Evolutionary conservation across 2,888 invertebrate genomes (phyloP).

Genomic region (Monoplex corrugatus): DNA sequence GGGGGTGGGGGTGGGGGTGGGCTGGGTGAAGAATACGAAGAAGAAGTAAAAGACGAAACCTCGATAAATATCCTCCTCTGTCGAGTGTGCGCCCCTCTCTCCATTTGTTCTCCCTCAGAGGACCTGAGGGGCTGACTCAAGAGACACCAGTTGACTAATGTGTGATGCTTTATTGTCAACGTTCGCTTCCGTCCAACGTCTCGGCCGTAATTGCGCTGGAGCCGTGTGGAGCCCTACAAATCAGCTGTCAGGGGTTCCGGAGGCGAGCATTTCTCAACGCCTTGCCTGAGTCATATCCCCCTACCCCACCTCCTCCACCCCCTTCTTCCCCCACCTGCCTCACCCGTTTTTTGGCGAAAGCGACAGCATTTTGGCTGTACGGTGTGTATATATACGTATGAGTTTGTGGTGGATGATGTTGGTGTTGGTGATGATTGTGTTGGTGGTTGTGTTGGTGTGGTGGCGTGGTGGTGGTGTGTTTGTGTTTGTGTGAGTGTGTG

Average conservation of each 20-base stretch:
- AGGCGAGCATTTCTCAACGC: slow-evolving; percentile 34
- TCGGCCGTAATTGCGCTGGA: slow-evolving; percentile 31
- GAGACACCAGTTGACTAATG: slow-evolving; percentile 41
- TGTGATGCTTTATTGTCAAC: slow-evolving; percentile 44
- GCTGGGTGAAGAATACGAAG: background rate
- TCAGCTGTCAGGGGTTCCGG: slow-evolving; percentile 39
- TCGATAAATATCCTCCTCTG: background rate
- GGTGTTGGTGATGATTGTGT: no score
- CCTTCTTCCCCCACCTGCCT: background rate
- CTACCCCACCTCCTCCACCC: background rate
- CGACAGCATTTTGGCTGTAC: no score
- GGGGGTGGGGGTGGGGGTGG: background rate
- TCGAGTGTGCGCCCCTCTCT: background rate
- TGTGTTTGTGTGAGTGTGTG: no score
- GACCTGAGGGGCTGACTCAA: background rate
- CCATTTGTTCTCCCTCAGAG: background rate
- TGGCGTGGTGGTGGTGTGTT: no score
- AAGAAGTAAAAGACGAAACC: background rate
- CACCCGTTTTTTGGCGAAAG: background rate
- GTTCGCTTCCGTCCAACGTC: slow-evolving; percentile 32
- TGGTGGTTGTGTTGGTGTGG: no score
- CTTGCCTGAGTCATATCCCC: slow-evolving; percentile 4
- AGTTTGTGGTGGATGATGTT: no score
- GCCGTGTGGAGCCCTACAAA: slow-evolving; percentile 21
- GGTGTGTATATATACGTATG: no score